phyloP scores from a whole-genome alignment of 2,888 invertebrate species.

The Hyposoter didymator region DNA sequence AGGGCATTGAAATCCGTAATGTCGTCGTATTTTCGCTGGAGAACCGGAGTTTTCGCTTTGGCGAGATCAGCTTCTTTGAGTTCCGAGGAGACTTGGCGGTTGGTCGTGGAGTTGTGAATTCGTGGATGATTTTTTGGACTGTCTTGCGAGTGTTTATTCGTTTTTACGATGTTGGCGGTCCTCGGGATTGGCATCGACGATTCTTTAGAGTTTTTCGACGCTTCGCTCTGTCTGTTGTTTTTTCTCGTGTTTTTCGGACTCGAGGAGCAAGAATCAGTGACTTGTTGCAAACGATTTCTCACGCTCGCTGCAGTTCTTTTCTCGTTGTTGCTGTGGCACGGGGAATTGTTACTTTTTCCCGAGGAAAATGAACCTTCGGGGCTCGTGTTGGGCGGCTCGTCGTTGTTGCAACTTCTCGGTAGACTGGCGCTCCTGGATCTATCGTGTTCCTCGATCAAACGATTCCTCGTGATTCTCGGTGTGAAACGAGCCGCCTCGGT shows the following conservation, averaged over 20 bases:
- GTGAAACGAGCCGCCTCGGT: constrained; percentile 61
- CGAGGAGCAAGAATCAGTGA: constrained; percentile 47
- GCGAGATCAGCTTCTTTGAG: constrained; percentile 58
- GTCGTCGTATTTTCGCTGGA: constrained; percentile 70
- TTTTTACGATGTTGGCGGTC: constrained; percentile 29
- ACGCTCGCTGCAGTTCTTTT: constrained; percentile 67
- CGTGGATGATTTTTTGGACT: constrained; percentile 41
- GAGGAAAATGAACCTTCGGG: constrained; percentile 38
- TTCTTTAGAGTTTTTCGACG: constrained; percentile 53
- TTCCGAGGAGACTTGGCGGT: constrained; percentile 60
- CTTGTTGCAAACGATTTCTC: constrained; percentile 69
- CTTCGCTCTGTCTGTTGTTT: constrained; percentile 41
- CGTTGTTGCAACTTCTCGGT: constrained; percentile 42
- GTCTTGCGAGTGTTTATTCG: constrained; percentile 53
- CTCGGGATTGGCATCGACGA: constrained; percentile 12
- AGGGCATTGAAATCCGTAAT: constrained; percentile 69
- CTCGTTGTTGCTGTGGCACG: constrained; percentile 42
- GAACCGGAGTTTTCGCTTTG: constrained; percentile 66
- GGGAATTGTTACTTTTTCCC: constrained; percentile 39
- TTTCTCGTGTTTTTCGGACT: constrained; percentile 50
- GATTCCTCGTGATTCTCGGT: constrained; percentile 70
- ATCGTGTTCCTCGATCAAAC: constrained; percentile 71
- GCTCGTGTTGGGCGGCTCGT: constrained; percentile 55
- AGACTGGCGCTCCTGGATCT: constrained; percentile 68
- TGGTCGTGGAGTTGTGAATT: constrained; percentile 20